Evolutionary conservation across 2,888 invertebrate species (phyloP), one percentile per base, ranked within the genome.

Genomic region (Torymus aiolomorphi): DNA sequence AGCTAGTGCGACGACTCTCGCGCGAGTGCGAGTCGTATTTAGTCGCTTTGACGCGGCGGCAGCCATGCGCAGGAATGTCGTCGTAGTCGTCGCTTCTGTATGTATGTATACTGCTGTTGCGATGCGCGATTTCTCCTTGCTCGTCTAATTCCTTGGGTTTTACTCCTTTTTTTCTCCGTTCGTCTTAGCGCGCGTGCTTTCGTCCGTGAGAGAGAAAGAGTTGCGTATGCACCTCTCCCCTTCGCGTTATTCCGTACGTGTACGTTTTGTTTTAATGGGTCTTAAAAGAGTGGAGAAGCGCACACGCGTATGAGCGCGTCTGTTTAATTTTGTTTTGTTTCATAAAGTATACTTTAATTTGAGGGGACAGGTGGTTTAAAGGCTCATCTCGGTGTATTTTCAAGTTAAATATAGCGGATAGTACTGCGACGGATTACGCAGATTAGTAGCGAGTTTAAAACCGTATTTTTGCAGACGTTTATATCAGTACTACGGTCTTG

Each of bases 31-130:
- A 59, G 61, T 56, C 42, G 63, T 49, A 74, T 74, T 74, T 74
- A 74, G 74, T 74, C 74, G 59, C 56, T 74, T 74, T 74, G 74
- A 65, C 74, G 57, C 51, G 51, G 24, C 31, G 24, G 57, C 51
- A 18, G 4, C 20, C 66, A 42, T 66, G n/a, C 42, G 12, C 66
- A 62, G 31, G 31, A 14, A 18, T 31, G 62, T 31, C 12, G 31
- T 31, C 31, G 31, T 31, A 31, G 2, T 31, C 31, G 31, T 1
- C 31, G 2, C 31, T 31, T 31, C 2, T 31, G 31, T 31, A 3
- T 31, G 31, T 31, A 8, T 31, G 31, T 31, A 31, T 31, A 31
- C 31, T 31, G 31, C 31, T 5, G 62, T 14, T 54, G 14, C 67
- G 51, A 8, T n/a, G 51, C 67, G n/a, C 54, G 67, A 54, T 67